Conservation (phyloP, 2,888 invertebrate species). For the Drosophila tanythrix region DNA sequence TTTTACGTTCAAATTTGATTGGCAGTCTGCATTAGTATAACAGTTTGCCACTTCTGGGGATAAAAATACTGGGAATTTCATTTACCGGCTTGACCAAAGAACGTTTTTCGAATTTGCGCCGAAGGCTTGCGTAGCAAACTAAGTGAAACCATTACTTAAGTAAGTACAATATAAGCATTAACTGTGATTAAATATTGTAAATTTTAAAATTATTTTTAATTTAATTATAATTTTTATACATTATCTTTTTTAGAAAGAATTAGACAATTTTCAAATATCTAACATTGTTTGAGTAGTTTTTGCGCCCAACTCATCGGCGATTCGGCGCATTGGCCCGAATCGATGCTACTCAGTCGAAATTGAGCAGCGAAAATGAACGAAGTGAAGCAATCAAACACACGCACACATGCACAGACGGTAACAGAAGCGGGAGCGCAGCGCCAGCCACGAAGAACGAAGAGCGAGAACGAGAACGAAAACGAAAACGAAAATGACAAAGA, state of each 20-base stretch:
- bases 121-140: background rate
- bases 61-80: slow-evolving; percentile 66
- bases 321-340: slow-evolving; percentile 79
- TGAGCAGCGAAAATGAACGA: slow-evolving; percentile 45
- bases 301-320: slow-evolving; percentile 50
- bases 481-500: slow-evolving; percentile 27
- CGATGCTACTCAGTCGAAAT: slow-evolving; percentile 59
- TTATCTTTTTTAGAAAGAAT: background rate
- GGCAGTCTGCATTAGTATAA: slow-evolving; percentile 49
- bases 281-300: slow-evolving; percentile 32
- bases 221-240: background rate
- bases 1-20: background rate
- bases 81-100: background rate
- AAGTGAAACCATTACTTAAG: background rate
- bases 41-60: slow-evolving; percentile 45
- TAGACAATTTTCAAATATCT: slow-evolving; percentile 50
- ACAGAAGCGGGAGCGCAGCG: slow-evolving; percentile 42
- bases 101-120: slow-evolving; percentile 22
- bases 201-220: background rate
- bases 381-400: slow-evolving; percentile 27
- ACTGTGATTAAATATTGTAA: background rate
- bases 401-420: background rate
- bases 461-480: slow-evolving; percentile 8
- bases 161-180: background rate
- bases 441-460: slow-evolving; percentile 30